Evolutionary conservation across 2,888 invertebrate genomes (phyloP).

Genomic region (Diaperis boleti): DNA sequence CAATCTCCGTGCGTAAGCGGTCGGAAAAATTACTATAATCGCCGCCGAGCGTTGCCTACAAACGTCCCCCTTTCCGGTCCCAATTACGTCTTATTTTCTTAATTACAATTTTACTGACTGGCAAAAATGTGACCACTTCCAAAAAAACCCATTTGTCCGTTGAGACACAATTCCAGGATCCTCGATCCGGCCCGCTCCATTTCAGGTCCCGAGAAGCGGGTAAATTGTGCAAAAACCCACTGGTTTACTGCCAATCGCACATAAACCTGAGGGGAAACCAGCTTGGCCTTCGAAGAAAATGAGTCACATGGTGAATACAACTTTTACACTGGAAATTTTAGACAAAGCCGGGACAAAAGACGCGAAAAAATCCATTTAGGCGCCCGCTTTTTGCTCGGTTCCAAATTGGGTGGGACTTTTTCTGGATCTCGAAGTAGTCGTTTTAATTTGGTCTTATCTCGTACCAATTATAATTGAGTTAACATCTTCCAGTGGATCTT

Average conservation of each 20-base stretch:
- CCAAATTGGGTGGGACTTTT: too few relatives aligned
- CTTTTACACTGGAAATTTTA: constrained; percentile 25
- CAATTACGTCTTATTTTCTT: too few relatives aligned
- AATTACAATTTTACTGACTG: too few relatives aligned
- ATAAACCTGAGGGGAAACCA: constrained; percentile 11
- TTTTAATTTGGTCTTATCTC: too few relatives aligned
- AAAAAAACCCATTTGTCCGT: neutral
- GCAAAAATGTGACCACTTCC: neutral
- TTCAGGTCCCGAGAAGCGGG: neutral
- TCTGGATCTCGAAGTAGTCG: too few relatives aligned
- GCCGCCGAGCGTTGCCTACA: neutral
- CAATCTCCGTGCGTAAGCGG: too few relatives aligned
- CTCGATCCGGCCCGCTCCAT: neutral
- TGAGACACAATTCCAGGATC: constrained; percentile 11
- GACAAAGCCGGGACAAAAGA: neutral
- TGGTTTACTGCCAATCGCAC: constrained; percentile 1
- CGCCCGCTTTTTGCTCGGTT: too few relatives aligned
- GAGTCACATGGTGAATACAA: constrained; percentile 28
- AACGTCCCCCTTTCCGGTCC: neutral
- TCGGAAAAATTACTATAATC: too few relatives aligned
- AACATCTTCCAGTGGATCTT: too few relatives aligned
- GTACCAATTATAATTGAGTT: too few relatives aligned
- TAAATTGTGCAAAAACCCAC: constrained; percentile 13
- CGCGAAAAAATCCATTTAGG: too few relatives aligned
- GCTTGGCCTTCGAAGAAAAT: constrained; percentile 30